A percentile compares a stretch with the other conserved stretches of the same genome.
Conservation (phyloP, 2,888 invertebrate species). For the Campoletis raptor region DNA sequence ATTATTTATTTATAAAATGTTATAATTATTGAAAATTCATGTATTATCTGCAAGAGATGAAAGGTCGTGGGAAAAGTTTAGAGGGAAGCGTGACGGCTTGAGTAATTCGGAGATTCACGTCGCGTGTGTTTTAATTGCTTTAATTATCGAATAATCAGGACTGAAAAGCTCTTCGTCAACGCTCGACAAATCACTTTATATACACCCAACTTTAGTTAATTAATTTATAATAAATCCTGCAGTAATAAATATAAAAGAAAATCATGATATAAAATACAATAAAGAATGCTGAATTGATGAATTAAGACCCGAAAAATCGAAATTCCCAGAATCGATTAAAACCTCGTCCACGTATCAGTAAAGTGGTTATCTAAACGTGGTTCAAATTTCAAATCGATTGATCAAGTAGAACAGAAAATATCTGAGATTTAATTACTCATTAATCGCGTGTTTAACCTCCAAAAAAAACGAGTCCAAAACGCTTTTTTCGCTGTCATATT, state of each 20-base stretch:
- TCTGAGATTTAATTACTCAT: neutral
- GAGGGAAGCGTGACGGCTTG: constrained; percentile 26
- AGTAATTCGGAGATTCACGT: neutral
- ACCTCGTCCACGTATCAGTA: neutral
- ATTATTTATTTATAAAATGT: neutral
- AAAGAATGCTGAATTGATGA: neutral
- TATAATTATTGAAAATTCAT: neutral
- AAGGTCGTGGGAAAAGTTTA: neutral
- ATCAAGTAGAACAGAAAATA: neutral
- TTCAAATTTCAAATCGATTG: neutral
- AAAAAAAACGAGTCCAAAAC: constrained; percentile 2
- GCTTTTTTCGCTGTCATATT: neutral
- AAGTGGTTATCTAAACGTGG: neutral
- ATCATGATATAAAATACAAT: neutral
- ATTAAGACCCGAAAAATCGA: neutral
- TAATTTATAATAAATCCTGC: neutral
- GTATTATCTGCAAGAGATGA: neutral
- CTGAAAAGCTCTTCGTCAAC: constrained; percentile 5
- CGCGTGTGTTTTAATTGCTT: constrained; percentile 14
- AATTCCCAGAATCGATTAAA: neutral
- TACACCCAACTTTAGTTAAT: neutral
- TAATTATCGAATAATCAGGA: constrained; percentile 42
- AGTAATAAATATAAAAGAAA: neutral
- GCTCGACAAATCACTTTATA: constrained; percentile 4
- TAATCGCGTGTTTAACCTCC: constrained; percentile 2